Percentiles rank a stretch among this genome's conserved stretches.
Evolutionary conservation across 2,113 vertebrate genomes (phyloP).

Genomic region (Chloropsis cyanopogon): DNA sequence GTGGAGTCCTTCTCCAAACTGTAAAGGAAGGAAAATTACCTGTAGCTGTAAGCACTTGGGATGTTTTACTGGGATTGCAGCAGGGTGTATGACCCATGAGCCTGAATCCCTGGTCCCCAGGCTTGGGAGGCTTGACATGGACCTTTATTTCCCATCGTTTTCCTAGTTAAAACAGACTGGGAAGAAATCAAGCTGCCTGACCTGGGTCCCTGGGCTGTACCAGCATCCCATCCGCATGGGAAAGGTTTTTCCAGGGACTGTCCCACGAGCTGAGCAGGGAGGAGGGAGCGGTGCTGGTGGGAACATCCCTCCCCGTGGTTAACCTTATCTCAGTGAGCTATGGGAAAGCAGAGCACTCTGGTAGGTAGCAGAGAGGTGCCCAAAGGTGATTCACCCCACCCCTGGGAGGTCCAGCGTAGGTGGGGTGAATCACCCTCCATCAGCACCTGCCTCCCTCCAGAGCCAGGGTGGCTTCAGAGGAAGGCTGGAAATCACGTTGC

Average conservation of each 20-base stretch:
- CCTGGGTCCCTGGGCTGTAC: background rate
- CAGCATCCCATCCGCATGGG: background rate
- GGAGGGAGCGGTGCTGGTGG: background rate
- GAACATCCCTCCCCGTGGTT: background rate
- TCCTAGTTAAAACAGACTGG: background rate
- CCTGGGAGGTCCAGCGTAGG: constrained; percentile 41
- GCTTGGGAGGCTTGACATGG: background rate
- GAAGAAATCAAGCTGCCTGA: background rate
- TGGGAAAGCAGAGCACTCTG: background rate
- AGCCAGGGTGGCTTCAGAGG: background rate
- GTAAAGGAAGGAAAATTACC: background rate
- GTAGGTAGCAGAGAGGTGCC: background rate
- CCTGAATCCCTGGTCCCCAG: background rate
- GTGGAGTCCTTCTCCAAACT: fast-evolving
- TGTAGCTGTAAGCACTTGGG: background rate
- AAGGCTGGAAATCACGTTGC: background rate
- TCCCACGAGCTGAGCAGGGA: background rate
- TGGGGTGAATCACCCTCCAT: background rate
- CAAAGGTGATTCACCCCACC: background rate
- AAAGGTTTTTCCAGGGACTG: background rate
- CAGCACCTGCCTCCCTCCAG: background rate
- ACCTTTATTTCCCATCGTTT: background rate
- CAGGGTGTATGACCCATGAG: fast-evolving
- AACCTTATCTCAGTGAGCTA: background rate
- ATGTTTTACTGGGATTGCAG: background rate